Evolutionary conservation across 2,113 vertebrate genomes (phyloP).

Genomic region (Dipodomys ordii): DNA sequence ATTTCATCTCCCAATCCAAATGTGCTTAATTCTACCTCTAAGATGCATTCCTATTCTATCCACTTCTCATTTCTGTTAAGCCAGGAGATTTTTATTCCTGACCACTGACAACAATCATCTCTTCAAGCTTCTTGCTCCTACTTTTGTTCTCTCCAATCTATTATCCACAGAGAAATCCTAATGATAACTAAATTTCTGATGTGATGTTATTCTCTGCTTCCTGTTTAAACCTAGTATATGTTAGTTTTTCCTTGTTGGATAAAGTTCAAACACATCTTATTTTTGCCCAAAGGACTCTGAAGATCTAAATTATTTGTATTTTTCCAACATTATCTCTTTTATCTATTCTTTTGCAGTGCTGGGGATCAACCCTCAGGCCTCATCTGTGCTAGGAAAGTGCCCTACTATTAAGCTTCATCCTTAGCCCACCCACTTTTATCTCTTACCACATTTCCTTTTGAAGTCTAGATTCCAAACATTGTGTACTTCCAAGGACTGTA

Average conservation of each 20-base stretch:
- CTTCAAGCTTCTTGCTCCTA: neutral
- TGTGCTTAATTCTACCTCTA: slow-evolving; percentile 34
- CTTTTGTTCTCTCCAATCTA: neutral
- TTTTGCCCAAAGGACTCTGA: slow-evolving; percentile 37
- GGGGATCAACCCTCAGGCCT: neutral
- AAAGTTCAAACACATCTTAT: slow-evolving; percentile 8
- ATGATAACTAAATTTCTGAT: slow-evolving; percentile 48
- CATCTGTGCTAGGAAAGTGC: neutral
- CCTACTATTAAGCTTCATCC: neutral
- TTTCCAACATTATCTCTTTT: slow-evolving; percentile 36
- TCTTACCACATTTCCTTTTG: neutral
- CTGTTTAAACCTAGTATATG: slow-evolving; percentile 40
- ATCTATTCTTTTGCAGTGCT: neutral
- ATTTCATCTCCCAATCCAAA: slow-evolving; percentile 26
- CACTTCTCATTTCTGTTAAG: neutral
- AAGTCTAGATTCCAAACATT: slow-evolving; percentile 33
- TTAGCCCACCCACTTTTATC: neutral
- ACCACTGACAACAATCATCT: neutral
- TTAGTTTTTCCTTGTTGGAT: slow-evolving; percentile 42
- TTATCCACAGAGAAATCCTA: slow-evolving; percentile 26
- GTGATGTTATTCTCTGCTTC: neutral
- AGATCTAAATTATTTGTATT: neutral
- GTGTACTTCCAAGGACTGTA: slow-evolving; percentile 4
- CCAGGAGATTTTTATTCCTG: slow-evolving; percentile 20
- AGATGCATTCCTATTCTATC: neutral